phyloP scores from a whole-genome alignment of 2,797 vertebrate species.

The Eupleurogrammus muticus region DNA sequence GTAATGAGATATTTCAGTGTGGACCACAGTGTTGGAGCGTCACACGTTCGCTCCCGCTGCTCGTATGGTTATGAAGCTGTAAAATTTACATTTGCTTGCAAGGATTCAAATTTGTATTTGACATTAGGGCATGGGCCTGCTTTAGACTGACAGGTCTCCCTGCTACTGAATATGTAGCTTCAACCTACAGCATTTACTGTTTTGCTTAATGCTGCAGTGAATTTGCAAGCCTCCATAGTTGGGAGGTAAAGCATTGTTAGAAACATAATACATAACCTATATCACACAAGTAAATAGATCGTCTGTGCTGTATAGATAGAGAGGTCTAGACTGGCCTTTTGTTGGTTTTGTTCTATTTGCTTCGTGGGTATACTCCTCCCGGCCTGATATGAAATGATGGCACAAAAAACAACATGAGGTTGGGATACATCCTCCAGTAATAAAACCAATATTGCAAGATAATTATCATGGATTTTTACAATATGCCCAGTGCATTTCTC shows the following conservation, averaged over 20 bases:
- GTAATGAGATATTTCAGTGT: neutral
- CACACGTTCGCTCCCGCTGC: neutral
- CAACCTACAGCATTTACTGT: neutral
- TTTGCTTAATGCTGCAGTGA: neutral
- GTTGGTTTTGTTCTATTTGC: slow-evolving; percentile 50
- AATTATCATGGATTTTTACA: slow-evolving; percentile 85
- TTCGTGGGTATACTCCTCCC: slow-evolving; percentile 39
- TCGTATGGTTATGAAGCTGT: no score
- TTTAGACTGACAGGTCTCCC: neutral
- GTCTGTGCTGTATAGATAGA: slow-evolving; percentile 18
- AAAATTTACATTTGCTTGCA: no score
- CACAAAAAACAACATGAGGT: slow-evolving; percentile 72
- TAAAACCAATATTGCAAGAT: slow-evolving; percentile 84
- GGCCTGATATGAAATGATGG: slow-evolving; percentile 62
- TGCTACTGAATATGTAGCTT: neutral
- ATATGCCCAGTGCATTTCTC: slow-evolving; percentile 78
- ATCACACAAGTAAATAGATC: slow-evolving; percentile 22
- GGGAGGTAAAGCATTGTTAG: slow-evolving; percentile 20
- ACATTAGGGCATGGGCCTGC: neutral
- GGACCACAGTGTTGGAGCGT: no score
- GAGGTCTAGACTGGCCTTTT: slow-evolving; percentile 32
- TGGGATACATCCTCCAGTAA: slow-evolving; percentile 75
- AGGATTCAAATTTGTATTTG: no score
- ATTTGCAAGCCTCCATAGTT: slow-evolving; percentile 7
- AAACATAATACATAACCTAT: slow-evolving; percentile 28